phyloP scores from a whole-genome alignment of 2,113 vertebrate genomes.

The Neolamprologus ventralis region DNA sequence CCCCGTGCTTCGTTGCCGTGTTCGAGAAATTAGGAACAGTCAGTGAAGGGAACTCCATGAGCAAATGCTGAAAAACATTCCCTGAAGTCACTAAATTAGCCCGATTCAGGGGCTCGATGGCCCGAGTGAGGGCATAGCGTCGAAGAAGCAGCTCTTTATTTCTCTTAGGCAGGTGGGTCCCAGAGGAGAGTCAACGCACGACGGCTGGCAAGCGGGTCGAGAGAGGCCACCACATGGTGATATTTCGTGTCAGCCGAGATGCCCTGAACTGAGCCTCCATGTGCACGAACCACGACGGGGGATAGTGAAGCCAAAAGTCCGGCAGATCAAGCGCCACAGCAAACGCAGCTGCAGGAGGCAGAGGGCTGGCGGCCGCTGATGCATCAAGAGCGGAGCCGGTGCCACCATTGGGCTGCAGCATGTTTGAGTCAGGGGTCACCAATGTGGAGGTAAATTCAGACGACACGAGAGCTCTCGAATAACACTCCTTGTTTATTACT shows the following conservation, averaged over 20 bases:
- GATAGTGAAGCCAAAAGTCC: neutral
- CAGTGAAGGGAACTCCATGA: neutral
- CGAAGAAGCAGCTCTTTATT: neutral
- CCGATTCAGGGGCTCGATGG: neutral
- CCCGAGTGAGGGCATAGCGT: neutral
- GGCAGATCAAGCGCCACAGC: neutral
- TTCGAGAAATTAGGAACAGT: neutral
- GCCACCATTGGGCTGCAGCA: neutral
- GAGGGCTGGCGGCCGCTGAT: neutral
- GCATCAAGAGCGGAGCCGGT: neutral
- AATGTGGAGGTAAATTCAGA: neutral
- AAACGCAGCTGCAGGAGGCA: neutral
- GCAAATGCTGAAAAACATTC: neutral
- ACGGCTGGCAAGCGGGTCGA: neutral
- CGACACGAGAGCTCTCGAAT: neutral
- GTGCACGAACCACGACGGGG: neutral
- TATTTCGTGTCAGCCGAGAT: neutral
- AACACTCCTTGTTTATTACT: neutral
- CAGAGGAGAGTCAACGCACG: neutral
- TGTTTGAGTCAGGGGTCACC: neutral
- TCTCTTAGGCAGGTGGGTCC: neutral
- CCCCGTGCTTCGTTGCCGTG: neutral
- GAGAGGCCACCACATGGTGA: neutral
- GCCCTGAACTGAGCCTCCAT: neutral
- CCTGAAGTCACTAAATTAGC: neutral